phyloP scores from a whole-genome alignment of 64 coral and sea anemone genomes.

The Stichodactyla helianthus region DNA sequence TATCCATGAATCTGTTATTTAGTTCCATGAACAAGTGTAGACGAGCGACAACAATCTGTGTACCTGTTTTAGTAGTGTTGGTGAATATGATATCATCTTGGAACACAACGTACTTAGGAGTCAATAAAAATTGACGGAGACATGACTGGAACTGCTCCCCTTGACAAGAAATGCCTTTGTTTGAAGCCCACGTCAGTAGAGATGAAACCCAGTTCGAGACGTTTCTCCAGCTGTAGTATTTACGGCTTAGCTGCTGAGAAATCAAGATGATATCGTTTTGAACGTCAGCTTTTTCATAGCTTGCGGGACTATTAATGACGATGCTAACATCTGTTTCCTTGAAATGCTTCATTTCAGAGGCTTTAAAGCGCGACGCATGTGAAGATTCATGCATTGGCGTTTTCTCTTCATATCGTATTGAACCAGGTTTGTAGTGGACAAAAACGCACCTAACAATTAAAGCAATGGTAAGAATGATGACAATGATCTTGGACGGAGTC shows the following conservation, averaged over 20 bases:
- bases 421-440: neutral
- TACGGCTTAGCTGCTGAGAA: conserved; percentile 18
- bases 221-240: conserved; percentile 15
- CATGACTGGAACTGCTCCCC: conserved; percentile 27
- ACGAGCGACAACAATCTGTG: conserved; percentile 17
- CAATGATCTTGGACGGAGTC: conserved; percentile 10
- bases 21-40: conserved; percentile 35
- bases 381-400: neutral
- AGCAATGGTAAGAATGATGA: conserved; percentile 27
- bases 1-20: conserved; percentile 4
- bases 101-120: conserved; percentile 7
- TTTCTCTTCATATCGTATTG: conserved; percentile 24
- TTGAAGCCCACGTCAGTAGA: conserved; percentile 38
- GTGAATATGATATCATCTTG: conserved; percentile 38
- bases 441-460: conserved; percentile 30
- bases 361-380: conserved; percentile 14
- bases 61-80: conserved; percentile 12
- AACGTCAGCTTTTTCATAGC: conserved; percentile 15
- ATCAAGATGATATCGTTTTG: conserved; percentile 26
- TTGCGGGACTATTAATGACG: neutral
- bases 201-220: conserved; percentile 42
- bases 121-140: conserved; percentile 35
- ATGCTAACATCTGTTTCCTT: conserved; percentile 43
- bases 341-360: conserved; percentile 30
- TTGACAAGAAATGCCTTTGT: conserved; percentile 18